A percentile compares a stretch with the other conserved stretches of the same genome.
Conservation (phyloP, 2,113 vertebrate genomes). For the Nyctibius bracteatus region DNA sequence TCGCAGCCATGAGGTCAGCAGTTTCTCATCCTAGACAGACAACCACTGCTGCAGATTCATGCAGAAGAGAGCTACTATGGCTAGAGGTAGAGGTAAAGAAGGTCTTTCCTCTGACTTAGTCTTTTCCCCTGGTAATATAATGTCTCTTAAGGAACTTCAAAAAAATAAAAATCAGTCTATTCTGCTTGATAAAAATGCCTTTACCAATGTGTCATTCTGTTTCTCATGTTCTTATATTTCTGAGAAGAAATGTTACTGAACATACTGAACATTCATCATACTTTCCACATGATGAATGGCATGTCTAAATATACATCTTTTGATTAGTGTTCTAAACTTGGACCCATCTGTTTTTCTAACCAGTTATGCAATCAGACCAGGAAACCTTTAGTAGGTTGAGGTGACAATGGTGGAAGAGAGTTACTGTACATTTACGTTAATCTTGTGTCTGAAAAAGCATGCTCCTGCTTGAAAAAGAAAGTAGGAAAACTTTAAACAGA, state of each 20-base stretch:
- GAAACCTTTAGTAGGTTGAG: neutral
- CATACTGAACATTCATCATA: neutral
- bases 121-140: neutral
- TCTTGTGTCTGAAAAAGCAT: neutral
- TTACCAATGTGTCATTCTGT: neutral
- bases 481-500: neutral
- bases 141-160: too few species aligned
- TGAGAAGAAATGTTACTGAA: neutral
- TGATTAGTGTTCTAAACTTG: neutral
- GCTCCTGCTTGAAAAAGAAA: neutral
- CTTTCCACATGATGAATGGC: neutral
- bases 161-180: neutral
- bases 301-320: neutral
- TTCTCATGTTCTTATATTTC: neutral
- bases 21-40: neutral
- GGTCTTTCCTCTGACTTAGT: neutral
- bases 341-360: neutral
- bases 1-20: neutral
- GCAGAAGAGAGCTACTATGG: neutral
- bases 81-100: rapidly evolving
- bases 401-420: neutral
- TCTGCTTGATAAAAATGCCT: neutral
- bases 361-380: neutral
- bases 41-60: neutral
- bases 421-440: neutral